Evolutionary conservation across 2,797 vertebrate species (phyloP).

Genomic region (Dromococcyx pavoninus): DNA sequence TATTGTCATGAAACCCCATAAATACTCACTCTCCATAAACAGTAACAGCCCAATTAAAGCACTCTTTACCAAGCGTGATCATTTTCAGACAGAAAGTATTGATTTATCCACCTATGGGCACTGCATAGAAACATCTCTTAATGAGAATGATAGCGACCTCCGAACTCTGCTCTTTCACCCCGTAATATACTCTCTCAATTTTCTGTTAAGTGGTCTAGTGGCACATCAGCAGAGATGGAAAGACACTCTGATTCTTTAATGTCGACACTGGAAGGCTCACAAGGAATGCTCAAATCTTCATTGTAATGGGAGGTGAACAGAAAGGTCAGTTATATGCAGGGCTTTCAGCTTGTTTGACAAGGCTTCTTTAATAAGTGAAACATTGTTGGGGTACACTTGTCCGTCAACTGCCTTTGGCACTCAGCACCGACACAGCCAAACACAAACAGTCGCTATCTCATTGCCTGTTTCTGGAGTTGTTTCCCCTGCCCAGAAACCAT

Average conservation of each 20-base stretch:
- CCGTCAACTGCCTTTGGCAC: conserved; percentile 34
- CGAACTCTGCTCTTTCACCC: conserved; percentile 75
- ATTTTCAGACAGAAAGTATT: conserved; percentile 76
- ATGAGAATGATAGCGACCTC: conserved; percentile 76
- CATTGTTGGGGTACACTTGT: conserved; percentile 61
- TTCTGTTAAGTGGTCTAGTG: conserved; percentile 74
- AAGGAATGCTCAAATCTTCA: conserved; percentile 65
- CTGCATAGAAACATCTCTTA: conserved; percentile 75
- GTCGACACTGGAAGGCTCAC: conserved; percentile 51
- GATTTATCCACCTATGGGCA: conserved; percentile 72
- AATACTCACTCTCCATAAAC: conserved; percentile 64
- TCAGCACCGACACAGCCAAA: conserved; percentile 5
- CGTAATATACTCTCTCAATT: conserved; percentile 76
- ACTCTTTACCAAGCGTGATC: conserved; percentile 73
- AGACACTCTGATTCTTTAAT: conserved; percentile 65
- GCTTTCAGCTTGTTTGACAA: conserved; percentile 70
- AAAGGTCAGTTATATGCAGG: conserved; percentile 61
- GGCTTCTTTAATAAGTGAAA: conserved; percentile 61
- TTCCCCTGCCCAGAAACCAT: neutral
- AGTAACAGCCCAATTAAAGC: conserved; percentile 76
- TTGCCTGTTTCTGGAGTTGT: neutral
- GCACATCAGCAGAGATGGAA: conserved; percentile 70
- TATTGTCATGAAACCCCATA: conserved; percentile 67
- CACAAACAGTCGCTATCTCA: conserved; percentile 33
- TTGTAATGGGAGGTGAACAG: conserved; percentile 64